Evolutionary conservation across 2,888 invertebrate species (phyloP).

Genomic region (Drosophila pullipes): DNA sequence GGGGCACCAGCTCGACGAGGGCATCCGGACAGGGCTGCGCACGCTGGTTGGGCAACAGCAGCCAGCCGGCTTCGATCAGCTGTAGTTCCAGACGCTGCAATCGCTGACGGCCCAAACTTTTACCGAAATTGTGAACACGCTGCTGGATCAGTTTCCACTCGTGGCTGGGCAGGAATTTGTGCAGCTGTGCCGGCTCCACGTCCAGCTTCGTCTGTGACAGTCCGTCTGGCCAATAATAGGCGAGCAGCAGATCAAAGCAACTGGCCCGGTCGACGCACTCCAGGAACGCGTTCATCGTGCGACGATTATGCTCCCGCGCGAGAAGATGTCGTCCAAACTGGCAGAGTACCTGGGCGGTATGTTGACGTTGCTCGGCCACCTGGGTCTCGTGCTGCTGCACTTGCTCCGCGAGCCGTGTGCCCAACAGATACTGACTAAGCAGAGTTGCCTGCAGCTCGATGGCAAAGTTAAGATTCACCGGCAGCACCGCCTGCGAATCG

Average conservation of each 20-base stretch:
- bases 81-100: conserved; percentile 81
- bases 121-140: conserved; percentile 84
- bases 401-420: conserved; percentile 82
- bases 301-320: conserved; percentile 80
- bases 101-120: conserved; percentile 77
- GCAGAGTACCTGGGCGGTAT: conserved; percentile 72
- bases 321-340: conserved; percentile 80
- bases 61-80: conserved; percentile 56
- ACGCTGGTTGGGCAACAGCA: conserved; percentile 51
- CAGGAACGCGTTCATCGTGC: conserved; percentile 83
- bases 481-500: conserved; percentile 16
- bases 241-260: conserved; percentile 75
- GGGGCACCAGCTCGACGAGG: conserved; percentile 52
- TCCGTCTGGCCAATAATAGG: conserved; percentile 83
- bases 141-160: conserved; percentile 84
- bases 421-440: conserved; percentile 82
- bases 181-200: conserved; percentile 40
- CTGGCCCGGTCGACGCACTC: conserved; percentile 78
- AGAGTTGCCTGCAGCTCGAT: conserved; percentile 82
- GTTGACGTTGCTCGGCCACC: conserved; percentile 61
- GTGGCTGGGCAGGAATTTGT: conserved; percentile 73
- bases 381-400: conserved; percentile 75
- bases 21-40: conserved; percentile 35
- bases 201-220: conserved; percentile 16
- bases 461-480: conserved; percentile 75